Evolutionary conservation across 2,113 vertebrate genomes (phyloP), one percentile per base, ranked within the genome.

Genomic region (Delphinapterus leucas): DNA sequence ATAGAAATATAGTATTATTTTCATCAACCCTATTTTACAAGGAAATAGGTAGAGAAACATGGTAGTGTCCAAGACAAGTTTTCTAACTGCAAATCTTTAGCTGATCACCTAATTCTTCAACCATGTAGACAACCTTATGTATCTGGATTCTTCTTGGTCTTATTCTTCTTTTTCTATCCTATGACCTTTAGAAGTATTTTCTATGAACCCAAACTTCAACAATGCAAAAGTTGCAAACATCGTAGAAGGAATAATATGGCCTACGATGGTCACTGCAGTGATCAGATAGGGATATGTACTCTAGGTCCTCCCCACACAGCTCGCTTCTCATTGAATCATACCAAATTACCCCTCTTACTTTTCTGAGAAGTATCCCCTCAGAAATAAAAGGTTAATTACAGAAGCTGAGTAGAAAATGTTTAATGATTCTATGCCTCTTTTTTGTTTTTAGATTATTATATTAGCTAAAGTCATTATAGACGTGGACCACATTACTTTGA

Each of bases 381-480:
- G 41, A 60, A 8, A 89, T n/a, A 74, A 81, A 92, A 76, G 17
- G 36, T 47, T 77, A 44, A 61, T 65, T 74, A 87, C 36, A 89
- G 73, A 93, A 84, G 36, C 55, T 73, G 49, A 68, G 6, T 44
- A 65, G 26, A 84, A 93, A 86, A 89, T 55, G 8, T 20, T 95
- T 21, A 95, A 25, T 80, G 65, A 94, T 65, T 89, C n/a, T 83
- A 13, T 68, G 21, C 44, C 82, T 77, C 20, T 88, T 76, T 74
- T 95, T 38, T 90, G 17, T 94, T 97, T 97, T 90, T 95, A 99
- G 99, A 98, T 99, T 77, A 98, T 99, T n/a, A 84, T 98, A 49
- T 97, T 99, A 77, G 98, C 98, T 58, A 99, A 97, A 98, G 98
- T 98, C 61, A 98, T 99, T 84, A 97, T 96, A 73, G 98, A 98